Percentiles rank a stretch among this genome's conserved stretches.
phyloP scores from a whole-genome alignment of 2,797 vertebrate genomes.

The Tiaroga cobitis region DNA sequence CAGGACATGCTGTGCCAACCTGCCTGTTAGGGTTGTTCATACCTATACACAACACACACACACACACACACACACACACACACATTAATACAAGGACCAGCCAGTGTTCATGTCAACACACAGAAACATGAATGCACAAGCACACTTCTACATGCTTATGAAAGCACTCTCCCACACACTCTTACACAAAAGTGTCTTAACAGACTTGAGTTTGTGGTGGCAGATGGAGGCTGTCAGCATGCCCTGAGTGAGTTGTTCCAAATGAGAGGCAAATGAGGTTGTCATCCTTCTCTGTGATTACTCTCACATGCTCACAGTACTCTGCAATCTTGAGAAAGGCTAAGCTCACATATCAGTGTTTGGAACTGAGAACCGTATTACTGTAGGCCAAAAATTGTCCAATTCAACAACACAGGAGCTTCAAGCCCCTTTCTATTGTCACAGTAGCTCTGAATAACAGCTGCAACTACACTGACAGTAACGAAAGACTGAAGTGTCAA shows the following conservation, averaged over 20 bases:
- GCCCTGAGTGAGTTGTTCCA: slow-evolving; percentile 76
- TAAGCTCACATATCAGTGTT: background rate
- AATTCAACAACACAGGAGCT: background rate
- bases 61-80: slow-evolving; percentile 10
- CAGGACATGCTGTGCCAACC: slow-evolving; percentile 78
- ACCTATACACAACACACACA: slow-evolving; percentile 46
- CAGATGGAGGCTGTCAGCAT: slow-evolving; percentile 79
- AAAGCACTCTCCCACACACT: slow-evolving; percentile 48
- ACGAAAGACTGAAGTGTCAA: background rate
- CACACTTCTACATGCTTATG: slow-evolving; percentile 46
- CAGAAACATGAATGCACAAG: slow-evolving; percentile 24
- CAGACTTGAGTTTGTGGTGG: slow-evolving; percentile 47
- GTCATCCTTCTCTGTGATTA: slow-evolving; percentile 68
- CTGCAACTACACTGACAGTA: background rate
- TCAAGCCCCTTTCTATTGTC: background rate
- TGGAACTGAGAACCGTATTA: background rate
- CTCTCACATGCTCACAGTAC: slow-evolving; percentile 74
- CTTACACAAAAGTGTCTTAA: slow-evolving; percentile 35
- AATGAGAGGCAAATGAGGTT: slow-evolving; percentile 75
- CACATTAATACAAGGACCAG: slow-evolving; percentile 29
- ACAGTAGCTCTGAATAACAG: background rate
- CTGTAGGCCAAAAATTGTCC: background rate
- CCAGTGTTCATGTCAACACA: slow-evolving; percentile 57
- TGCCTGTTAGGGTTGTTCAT: slow-evolving; percentile 76
- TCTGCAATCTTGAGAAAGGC: slow-evolving; percentile 41